Percentiles rank a stretch among this genome's conserved stretches.
phyloP scores from a whole-genome alignment of 2,888 invertebrate species.

The Eupithecia abbreviata region DNA sequence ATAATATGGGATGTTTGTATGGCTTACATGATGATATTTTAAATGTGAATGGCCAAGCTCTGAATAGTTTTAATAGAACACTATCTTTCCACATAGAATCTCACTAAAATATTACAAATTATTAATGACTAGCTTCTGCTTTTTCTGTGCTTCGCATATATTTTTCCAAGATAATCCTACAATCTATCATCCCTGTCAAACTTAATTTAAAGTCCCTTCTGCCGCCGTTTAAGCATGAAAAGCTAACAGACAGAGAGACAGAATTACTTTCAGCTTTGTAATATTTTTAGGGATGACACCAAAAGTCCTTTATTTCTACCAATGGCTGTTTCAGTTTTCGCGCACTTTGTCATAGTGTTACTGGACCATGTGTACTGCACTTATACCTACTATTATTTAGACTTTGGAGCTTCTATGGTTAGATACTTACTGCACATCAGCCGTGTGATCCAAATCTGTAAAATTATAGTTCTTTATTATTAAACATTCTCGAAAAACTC shows the following conservation, averaged over 20 bases:
- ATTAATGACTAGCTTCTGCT: neutral
- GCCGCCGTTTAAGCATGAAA: no score
- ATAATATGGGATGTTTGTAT: neutral
- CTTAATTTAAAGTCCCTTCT: no score
- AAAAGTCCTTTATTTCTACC: neutral
- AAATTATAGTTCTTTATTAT: constrained; percentile 22
- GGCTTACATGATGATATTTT: neutral
- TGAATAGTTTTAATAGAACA: neutral
- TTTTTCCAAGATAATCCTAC: neutral
- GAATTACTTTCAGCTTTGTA: neutral
- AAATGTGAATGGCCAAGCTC: neutral
- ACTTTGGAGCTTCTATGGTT: neutral
- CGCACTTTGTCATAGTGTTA: neutral
- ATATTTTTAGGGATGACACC: neutral
- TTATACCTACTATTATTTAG: neutral
- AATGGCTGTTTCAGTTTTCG: neutral
- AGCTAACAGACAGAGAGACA: no score
- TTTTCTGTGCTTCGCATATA: neutral
- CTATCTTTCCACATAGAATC: neutral
- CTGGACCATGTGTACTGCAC: neutral
- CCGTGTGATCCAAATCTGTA: constrained; percentile 97
- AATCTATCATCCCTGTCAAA: no score
- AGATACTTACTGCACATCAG: constrained; percentile 97
- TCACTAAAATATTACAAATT: neutral
- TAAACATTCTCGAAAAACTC: neutral